Base-by-base conservation (phyloP, 2,113 vertebrate genomes). In the Xyliphius kryptos region DNA sequence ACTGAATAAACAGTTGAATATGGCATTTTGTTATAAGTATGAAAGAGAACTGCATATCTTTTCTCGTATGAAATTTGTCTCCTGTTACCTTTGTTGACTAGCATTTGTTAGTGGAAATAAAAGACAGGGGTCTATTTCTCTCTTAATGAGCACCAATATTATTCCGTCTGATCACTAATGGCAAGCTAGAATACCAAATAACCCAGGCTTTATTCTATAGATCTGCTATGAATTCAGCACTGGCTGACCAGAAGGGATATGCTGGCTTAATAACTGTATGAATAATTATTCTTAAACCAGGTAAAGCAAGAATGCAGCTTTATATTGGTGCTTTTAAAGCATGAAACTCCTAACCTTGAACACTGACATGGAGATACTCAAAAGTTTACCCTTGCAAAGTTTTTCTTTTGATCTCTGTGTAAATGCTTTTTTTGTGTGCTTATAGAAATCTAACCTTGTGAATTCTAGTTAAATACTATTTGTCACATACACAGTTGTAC, bases 1-100 rank as follows among this genome's bases (percentile, higher is more conserved):
- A 40, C 26, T 61, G 37, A 76, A 77, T 72, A 77, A 77, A 79
- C 70, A 73, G 57, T 65, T 82, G 75, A 84, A 80, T 78, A 66
- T 74, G 67, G 72, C 77, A 66, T 75, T 76, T 77, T 74, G 50
- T 21, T 10, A 81, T 79, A 73, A 80, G 77, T 71, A 57, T 63
- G 37, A 22, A 49, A 56, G 53, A 61, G 64, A 74, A 77, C 67
- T 56, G 50, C 52, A 20, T 38, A 62, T 80, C 74, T 68, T 80
- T 75, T 74, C 78, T 80, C 63, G 56, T 82, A 80, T 81, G 59
- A 78, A 74, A 63, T 44, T 57, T 56, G 65, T 78, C 48, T 72
- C 54, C 32, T 75, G 37, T 68, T 53, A 55, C 60, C 71, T 79
- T 78, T 77, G 74, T 71, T 73, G 47, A 38, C 19, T 16, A 2